Conservation (phyloP, 2,113 vertebrate species). For the Uropsilus gracilis region DNA sequence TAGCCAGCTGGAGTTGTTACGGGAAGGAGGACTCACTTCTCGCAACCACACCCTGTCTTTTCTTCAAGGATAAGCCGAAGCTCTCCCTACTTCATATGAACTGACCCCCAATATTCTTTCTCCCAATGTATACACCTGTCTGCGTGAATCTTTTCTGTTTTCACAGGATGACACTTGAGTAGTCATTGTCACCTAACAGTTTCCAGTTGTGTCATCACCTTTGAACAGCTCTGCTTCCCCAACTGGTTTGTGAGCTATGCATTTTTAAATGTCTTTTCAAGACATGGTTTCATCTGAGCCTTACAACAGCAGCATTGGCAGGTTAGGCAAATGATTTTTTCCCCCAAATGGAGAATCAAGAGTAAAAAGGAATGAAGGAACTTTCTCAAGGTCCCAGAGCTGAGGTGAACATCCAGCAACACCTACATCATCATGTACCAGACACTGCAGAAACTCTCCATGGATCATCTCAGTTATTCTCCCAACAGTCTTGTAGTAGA, state of each 20-base stretch:
- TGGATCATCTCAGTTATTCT: neutral
- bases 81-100: neutral
- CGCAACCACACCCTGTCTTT: no score
- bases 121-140: neutral
- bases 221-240: neutral
- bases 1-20: neutral
- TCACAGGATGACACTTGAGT: neutral
- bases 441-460: neutral
- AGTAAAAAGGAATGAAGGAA: neutral
- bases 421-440: neutral
- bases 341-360: neutral
- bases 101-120: neutral
- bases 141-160: neutral
- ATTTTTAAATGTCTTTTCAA: neutral
- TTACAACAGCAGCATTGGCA: neutral
- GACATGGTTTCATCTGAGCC: neutral
- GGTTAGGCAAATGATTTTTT: neutral
- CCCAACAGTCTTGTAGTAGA: neutral
- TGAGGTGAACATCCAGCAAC: neutral
- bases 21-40: no score
- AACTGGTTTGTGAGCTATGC: neutral
- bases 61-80: neutral
- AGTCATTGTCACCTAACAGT: fast-evolving
- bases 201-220: neutral
- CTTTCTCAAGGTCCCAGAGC: neutral